Evolutionary conservation across 2,113 vertebrate genomes (phyloP).

Genomic region (Python bivittatus): DNA sequence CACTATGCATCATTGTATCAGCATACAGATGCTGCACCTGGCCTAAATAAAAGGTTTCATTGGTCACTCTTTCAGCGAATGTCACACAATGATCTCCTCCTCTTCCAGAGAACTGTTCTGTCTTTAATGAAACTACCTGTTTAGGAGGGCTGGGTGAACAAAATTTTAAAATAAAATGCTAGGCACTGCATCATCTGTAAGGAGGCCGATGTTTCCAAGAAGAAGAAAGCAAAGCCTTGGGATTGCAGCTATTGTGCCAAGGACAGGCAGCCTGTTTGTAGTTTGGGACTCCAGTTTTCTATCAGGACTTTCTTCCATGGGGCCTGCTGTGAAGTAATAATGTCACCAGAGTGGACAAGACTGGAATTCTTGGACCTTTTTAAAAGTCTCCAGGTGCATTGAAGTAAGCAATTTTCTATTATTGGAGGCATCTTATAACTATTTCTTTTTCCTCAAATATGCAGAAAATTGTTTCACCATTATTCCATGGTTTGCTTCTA

Average conservation of each 20-base stretch:
- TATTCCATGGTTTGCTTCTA: no score
- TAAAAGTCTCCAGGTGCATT: no score
- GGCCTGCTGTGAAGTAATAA: no score
- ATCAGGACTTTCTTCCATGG: not conserved
- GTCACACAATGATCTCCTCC: not conserved
- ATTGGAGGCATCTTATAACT: no score
- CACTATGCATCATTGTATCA: not conserved
- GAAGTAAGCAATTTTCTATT: no score
- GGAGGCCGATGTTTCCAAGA: conserved; percentile 66
- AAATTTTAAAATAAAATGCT: conserved; percentile 59
- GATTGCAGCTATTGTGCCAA: not conserved
- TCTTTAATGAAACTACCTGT: conserved; percentile 58
- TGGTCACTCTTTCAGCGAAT: not conserved
- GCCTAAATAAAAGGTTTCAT: not conserved
- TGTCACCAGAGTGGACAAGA: no score
- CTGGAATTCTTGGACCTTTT: no score
- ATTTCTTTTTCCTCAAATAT: no score
- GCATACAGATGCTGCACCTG: not conserved
- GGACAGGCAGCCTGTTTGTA: not conserved
- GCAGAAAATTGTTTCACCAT: no score
- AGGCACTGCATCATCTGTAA: conserved; percentile 72
- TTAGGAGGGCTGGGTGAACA: conserved; percentile 70
- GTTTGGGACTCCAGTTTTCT: not conserved
- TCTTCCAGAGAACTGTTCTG: not conserved
- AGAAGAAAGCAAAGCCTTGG: conserved; percentile 22